Conservation (phyloP, 2,888 invertebrate species). For the Conchocele bisecta region DNA sequence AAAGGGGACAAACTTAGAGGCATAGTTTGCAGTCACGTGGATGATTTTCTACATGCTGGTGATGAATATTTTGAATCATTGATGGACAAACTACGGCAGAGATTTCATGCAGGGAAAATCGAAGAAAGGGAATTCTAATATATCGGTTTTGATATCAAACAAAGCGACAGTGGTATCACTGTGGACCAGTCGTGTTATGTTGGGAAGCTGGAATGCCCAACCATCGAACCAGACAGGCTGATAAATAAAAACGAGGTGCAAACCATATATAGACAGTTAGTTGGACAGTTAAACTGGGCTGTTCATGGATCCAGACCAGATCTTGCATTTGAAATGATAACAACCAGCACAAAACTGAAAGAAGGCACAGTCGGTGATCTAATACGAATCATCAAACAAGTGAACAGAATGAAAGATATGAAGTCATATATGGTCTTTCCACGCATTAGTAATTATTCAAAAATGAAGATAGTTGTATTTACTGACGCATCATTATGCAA, state of each 20-base stretch:
- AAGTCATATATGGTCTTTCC: conserved; percentile 30
- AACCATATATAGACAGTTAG: conserved; percentile 17
- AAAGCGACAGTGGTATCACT: conserved; percentile 4
- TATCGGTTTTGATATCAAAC: conserved; percentile 32
- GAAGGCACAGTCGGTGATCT: conserved; percentile 31
- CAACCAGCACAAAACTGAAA: conserved; percentile 44
- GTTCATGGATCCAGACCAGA: conserved; percentile 37
- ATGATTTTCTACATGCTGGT: conserved; percentile 39
- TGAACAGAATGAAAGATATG: conserved; percentile 34
- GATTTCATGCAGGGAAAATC: too few relatives aligned
- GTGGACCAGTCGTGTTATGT: conserved; percentile 16
- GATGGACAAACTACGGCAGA: conserved; percentile 1
- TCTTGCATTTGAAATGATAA: conserved; percentile 43
- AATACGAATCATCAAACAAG: conserved; percentile 10
- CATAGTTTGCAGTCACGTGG: conserved; percentile 33
- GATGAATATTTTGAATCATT: background rate
- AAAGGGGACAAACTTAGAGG: conserved; percentile 2
- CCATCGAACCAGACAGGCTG: conserved; percentile 18
- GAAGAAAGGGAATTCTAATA: conserved; percentile 27
- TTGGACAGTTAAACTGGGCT: conserved; percentile 40
- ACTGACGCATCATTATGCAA: conserved; percentile 53
- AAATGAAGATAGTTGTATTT: conserved; percentile 2
- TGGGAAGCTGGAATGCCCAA: background rate
- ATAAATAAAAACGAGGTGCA: conserved; percentile 16
- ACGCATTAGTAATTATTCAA: background rate